phyloP scores from a whole-genome alignment of 2,113 vertebrate genomes.

The Furnarius figulus region DNA sequence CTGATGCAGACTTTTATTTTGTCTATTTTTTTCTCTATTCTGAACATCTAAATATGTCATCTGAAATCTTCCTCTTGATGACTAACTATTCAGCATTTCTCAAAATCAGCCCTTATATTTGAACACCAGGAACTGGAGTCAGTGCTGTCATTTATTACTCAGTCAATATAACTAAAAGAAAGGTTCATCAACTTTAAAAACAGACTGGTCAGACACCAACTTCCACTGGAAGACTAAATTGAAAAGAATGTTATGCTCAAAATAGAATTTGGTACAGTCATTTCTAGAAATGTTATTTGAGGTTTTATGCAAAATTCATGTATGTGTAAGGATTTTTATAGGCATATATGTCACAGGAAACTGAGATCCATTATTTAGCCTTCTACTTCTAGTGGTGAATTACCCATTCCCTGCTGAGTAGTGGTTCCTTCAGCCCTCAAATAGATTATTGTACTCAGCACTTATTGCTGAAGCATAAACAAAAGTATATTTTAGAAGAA shows the following conservation, averaged over 20 bases:
- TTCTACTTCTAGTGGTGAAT: background rate
- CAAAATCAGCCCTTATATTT: background rate
- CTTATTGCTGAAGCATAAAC: background rate
- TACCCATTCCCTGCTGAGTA: background rate
- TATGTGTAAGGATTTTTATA: background rate
- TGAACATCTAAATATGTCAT: background rate
- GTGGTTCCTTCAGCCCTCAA: background rate
- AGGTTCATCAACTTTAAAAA: background rate
- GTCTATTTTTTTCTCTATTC: background rate
- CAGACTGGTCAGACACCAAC: background rate
- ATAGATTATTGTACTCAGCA: background rate
- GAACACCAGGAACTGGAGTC: background rate
- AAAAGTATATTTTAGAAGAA: background rate
- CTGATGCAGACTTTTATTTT: background rate
- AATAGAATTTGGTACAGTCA: background rate
- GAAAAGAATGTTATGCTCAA: background rate
- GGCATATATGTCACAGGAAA: background rate
- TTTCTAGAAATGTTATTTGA: background rate
- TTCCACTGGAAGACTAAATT: background rate
- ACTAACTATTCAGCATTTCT: background rate
- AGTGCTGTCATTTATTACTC: background rate
- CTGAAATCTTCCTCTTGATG: background rate
- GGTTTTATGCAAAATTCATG: background rate
- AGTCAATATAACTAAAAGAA: background rate
- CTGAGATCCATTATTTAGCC: background rate